Percentiles rank a stretch among this genome's conserved stretches.
Evolutionary conservation across 2,888 invertebrate genomes (phyloP).

Genomic region (Linnaemya tessellans): DNA sequence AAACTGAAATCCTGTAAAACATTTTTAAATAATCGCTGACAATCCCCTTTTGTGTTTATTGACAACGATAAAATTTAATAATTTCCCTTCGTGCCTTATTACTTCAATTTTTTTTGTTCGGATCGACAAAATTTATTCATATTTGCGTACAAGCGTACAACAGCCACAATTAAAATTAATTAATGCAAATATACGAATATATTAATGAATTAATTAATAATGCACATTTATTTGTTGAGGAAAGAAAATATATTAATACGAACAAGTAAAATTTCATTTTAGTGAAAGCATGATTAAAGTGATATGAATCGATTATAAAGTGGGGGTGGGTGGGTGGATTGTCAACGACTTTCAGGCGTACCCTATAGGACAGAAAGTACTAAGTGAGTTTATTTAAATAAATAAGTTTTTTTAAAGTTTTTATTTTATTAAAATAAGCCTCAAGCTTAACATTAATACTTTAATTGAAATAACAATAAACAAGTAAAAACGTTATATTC

Average conservation of each 20-base stretch:
- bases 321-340: neutral
- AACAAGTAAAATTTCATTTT: neutral
- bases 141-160: neutral
- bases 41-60: constrained; percentile 5
- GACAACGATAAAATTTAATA: neutral
- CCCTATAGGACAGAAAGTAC: neutral
- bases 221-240: neutral
- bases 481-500: too few species aligned
- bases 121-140: constrained; percentile 26
- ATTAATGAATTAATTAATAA: constrained; percentile 46
- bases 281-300: constrained; percentile 3
- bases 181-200: constrained; percentile 8
- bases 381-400: neutral
- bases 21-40: neutral
- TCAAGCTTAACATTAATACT: too few species aligned
- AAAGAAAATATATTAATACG: neutral
- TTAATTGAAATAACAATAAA: too few species aligned
- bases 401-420: too few species aligned
- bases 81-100: neutral
- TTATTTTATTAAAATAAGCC: too few species aligned
- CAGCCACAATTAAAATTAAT: constrained; percentile 45
- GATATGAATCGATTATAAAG: constrained; percentile 5
- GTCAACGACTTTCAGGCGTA: neutral
- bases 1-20: neutral
- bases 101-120: too few species aligned